phyloP scores from a whole-genome alignment of 2,888 invertebrate genomes.

The Anticlea derivata region DNA sequence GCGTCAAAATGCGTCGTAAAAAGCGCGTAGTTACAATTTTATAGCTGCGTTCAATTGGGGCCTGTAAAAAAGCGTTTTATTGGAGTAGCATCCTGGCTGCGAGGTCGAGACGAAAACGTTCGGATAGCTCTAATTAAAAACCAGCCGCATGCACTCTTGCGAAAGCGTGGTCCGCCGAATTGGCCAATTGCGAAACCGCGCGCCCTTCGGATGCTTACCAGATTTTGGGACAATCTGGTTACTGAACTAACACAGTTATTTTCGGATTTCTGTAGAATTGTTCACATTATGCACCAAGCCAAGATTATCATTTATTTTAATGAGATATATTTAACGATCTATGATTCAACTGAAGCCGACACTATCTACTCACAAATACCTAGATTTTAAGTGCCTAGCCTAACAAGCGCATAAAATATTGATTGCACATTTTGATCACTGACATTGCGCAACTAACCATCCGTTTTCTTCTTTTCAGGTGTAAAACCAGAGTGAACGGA shows the following conservation, averaged over 20 bases:
- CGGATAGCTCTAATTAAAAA: constrained; percentile 80
- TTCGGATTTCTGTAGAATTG: constrained; percentile 29
- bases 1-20: constrained; percentile 76
- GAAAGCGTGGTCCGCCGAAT: constrained; percentile 59
- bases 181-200: constrained; percentile 56
- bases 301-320: constrained; percentile 21
- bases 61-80: constrained; percentile 81
- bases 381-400: background rate
- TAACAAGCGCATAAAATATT: constrained; percentile 2
- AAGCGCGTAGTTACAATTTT: constrained; percentile 79
- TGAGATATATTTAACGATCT: constrained; percentile 15
- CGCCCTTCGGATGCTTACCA: constrained; percentile 59
- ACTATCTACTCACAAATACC: background rate
- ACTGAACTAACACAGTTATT: constrained; percentile 25
- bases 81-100: constrained; percentile 77
- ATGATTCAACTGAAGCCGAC: constrained; percentile 11
- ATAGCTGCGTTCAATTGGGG: constrained; percentile 79
- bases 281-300: constrained; percentile 15
- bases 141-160: constrained; percentile 66
- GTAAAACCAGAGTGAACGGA: constrained; percentile 46
- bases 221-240: constrained; percentile 34
- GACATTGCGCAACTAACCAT: constrained; percentile 19
- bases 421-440: constrained; percentile 9
- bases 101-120: constrained; percentile 66
- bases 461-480: constrained; percentile 59